phyloP scores from a whole-genome alignment of 2,113 vertebrate genomes.

The Ameiurus melas region DNA sequence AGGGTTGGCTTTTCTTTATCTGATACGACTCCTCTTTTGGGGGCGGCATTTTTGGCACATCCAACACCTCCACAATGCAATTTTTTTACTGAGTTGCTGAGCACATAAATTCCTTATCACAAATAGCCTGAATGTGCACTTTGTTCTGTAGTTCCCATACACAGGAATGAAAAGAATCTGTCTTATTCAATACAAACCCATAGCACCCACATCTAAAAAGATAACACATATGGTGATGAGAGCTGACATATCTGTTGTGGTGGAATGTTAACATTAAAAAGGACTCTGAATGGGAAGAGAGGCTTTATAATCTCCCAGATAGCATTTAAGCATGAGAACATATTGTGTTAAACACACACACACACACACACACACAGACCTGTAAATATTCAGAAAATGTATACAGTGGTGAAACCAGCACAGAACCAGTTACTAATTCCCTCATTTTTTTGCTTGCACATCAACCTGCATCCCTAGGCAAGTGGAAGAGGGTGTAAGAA shows the following conservation, averaged over 20 bases:
- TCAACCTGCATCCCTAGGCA: not conserved
- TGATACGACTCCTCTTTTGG: slow-evolving; percentile 67
- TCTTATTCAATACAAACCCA: slow-evolving; percentile 2
- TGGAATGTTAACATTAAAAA: slow-evolving; percentile 28
- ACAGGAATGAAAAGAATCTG: slow-evolving; percentile 5
- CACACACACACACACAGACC: not conserved
- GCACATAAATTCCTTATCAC: slow-evolving; percentile 49
- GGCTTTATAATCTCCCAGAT: not conserved
- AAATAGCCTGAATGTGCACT: slow-evolving; percentile 27
- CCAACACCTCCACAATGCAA: slow-evolving; percentile 55
- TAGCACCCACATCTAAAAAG: slow-evolving; percentile 6
- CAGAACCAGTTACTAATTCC: slow-evolving; percentile 25
- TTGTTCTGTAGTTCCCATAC: slow-evolving; percentile 16
- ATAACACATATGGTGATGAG: slow-evolving; percentile 11
- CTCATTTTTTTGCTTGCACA: not conserved
- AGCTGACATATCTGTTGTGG: slow-evolving; percentile 29
- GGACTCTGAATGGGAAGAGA: not conserved
- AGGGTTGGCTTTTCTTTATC: slow-evolving; percentile 59
- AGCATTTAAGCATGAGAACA: not conserved
- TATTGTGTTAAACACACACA: not conserved
- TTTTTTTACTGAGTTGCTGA: slow-evolving; percentile 53
- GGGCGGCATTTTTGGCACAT: slow-evolving; percentile 57
- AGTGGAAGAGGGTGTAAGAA: not conserved
- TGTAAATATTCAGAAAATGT: slow-evolving; percentile 20
- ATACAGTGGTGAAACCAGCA: slow-evolving; percentile 10